A percentile compares a stretch with the other conserved stretches of the same genome.
phyloP scores from a whole-genome alignment of 2,888 invertebrate genomes.

The Nemotelus pantherinus region DNA sequence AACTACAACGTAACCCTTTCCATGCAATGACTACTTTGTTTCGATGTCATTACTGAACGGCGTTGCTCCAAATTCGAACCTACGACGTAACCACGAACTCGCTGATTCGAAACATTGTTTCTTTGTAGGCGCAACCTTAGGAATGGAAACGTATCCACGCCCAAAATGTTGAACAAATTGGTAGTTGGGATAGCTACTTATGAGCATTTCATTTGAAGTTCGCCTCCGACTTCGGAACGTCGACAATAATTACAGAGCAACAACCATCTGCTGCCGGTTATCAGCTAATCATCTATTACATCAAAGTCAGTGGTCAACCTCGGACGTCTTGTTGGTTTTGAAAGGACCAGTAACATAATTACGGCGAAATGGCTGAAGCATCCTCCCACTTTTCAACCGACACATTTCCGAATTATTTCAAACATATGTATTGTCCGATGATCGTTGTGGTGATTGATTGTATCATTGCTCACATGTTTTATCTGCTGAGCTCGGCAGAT shows the following conservation, averaged over 20 bases:
- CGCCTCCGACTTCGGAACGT: background rate
- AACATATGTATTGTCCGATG: conserved; percentile 2
- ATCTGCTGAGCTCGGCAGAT: background rate
- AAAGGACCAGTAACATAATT: conserved; percentile 12
- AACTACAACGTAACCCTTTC: no score
- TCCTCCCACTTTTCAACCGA: conserved; percentile 35
- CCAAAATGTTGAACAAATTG: no score
- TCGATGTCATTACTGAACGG: no score
- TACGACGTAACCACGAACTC: no score
- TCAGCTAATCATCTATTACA: conserved; percentile 41
- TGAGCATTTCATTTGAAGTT: no score
- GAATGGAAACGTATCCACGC: no score
- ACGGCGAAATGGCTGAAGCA: background rate
- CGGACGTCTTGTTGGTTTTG: conserved; percentile 27
- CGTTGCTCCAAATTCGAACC: no score
- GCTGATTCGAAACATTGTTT: no score
- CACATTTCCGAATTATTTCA: conserved; percentile 1
- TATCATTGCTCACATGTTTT: conserved; percentile 25
- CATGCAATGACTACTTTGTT: no score
- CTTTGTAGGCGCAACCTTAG: no score
- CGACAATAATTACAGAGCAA: conserved; percentile 43
- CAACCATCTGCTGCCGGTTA: conserved; percentile 45
- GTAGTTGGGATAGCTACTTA: no score
- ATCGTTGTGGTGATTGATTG: conserved; percentile 27
- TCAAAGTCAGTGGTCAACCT: conserved; percentile 8